A percentile compares a stretch with the other conserved stretches of the same genome.
These are phyloP conservation scores for Daphoenositta chrysoptera DNA, from an alignment of 2,113 vertebrate species.

Conservation along the genomic window DNA sequence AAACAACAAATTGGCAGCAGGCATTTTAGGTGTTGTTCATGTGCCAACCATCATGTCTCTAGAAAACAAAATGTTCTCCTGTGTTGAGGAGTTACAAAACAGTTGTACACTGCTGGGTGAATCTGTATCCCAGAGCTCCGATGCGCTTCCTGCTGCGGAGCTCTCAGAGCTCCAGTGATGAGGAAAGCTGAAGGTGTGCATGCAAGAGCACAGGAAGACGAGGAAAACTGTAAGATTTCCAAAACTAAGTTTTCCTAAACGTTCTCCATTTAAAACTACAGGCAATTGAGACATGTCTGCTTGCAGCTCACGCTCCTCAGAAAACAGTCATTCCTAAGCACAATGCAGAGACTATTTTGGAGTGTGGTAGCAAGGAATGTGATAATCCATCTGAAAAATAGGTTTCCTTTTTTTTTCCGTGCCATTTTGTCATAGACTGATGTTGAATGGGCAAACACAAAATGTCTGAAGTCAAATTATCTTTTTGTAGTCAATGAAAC, in stretches of 20 bases:
- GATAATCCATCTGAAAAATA: neutral
- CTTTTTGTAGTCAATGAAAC: neutral
- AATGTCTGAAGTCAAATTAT: neutral
- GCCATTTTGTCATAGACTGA: neutral
- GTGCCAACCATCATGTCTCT: slow-evolving; percentile 42
- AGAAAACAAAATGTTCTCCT: slow-evolving; percentile 56
- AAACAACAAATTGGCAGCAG: slow-evolving; percentile 66
- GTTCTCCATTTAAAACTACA: neutral
- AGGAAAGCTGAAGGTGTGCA: neutral
- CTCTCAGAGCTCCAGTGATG: neutral
- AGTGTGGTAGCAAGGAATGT: neutral
- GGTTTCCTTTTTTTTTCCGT: neutral
- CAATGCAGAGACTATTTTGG: neutral
- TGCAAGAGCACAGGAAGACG: neutral
- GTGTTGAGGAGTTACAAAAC: slow-evolving; percentile 26
- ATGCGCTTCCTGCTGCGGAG: neutral
- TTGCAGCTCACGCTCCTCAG: neutral
- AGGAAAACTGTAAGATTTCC: neutral
- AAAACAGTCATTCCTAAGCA: neutral
- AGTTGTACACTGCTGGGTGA: neutral
- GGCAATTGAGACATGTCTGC: too few species aligned
- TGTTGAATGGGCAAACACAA: neutral
- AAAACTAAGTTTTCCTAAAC: neutral
- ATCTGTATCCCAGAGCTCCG: neutral
- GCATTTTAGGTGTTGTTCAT: slow-evolving; percentile 58